phyloP scores from a whole-genome alignment of 2,113 vertebrate species.

The Argyrosomus japonicus region DNA sequence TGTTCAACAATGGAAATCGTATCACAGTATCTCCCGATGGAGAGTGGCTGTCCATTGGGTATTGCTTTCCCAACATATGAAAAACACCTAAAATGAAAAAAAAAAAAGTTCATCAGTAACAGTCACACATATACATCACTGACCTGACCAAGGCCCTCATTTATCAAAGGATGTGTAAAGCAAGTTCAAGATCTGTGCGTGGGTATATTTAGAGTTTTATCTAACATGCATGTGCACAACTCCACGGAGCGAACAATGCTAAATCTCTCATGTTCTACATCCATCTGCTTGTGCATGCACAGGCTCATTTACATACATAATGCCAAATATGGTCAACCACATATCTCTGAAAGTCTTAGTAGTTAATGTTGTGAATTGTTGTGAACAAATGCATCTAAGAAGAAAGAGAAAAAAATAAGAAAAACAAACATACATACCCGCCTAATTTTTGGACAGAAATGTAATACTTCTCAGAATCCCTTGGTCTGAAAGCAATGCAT shows the following conservation, averaged over 20 bases:
- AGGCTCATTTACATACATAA: no score
- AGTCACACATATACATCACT: background rate
- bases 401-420: no score
- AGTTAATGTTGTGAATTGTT: no score
- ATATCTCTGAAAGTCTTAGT: no score
- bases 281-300: no score
- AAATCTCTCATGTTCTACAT: background rate
- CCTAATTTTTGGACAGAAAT: slow-evolving; percentile 76
- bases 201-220: no score
- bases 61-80: slow-evolving; percentile 71
- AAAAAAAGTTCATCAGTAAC: background rate
- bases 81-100: slow-evolving; percentile 83
- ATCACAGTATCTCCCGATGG: slow-evolving; percentile 87
- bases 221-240: no score
- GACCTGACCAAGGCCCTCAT: background rate
- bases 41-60: slow-evolving; percentile 79
- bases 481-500: slow-evolving; percentile 91
- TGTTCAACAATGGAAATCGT: slow-evolving; percentile 81
- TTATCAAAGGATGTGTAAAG: background rate
- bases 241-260: background rate
- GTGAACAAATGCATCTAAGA: no score
- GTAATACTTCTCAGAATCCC: slow-evolving; percentile 84
- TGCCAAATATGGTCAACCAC: no score
- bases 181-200: background rate
- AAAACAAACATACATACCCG: slow-evolving; percentile 45